Evolutionary conservation across 2,888 invertebrate genomes (phyloP).

Genomic region (Agrotis clavis): DNA sequence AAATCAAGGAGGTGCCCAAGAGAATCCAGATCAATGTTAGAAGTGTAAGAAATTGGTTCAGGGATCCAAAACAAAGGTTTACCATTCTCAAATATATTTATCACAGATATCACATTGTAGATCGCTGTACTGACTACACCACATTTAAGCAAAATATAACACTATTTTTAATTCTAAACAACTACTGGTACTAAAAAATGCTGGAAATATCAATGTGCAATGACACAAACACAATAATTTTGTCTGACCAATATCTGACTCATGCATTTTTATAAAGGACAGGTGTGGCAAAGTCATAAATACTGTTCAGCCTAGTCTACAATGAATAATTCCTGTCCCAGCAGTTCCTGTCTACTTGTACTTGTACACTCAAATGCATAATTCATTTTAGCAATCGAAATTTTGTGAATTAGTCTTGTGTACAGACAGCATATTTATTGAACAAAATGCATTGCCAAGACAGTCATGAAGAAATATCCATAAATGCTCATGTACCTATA

Average conservation of each 20-base stretch:
- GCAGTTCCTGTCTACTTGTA: not conserved
- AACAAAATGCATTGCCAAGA: not conserved
- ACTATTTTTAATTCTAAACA: not conserved
- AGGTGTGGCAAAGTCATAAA: constrained; percentile 8
- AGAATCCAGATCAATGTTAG: not conserved
- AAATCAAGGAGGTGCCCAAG: not conserved
- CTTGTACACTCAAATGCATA: not conserved
- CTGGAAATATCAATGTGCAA: constrained; percentile 1
- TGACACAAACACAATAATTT: not conserved
- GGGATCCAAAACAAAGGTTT: not conserved
- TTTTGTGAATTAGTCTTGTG: not conserved
- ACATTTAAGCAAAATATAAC: not conserved
- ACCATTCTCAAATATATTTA: not conserved
- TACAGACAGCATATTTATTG: not conserved
- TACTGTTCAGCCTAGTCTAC: not conserved
- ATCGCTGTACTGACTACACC: not conserved
- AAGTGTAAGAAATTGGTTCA: too few species aligned
- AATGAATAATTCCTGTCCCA: not conserved
- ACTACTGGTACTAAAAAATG: not conserved
- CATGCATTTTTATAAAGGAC: constrained; percentile 9
- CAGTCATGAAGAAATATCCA: not conserved
- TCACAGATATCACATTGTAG: not conserved
- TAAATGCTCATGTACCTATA: not conserved
- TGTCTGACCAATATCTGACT: not conserved
- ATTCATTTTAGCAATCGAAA: not conserved